Base-by-base conservation (phyloP, 2,888 invertebrate species). In the Trichopoda pennipes region DNA sequence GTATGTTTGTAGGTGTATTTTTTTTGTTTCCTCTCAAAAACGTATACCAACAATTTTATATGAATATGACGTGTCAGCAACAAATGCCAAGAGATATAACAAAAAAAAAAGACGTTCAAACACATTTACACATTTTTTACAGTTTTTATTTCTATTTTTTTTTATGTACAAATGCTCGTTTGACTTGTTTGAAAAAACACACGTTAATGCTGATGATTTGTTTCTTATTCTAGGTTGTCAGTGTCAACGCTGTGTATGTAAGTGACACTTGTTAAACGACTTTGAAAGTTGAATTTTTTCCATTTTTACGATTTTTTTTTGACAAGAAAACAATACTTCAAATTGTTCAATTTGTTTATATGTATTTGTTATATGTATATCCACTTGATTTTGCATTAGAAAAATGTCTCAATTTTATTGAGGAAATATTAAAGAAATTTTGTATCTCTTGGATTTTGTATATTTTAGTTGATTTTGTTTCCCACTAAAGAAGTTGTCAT, bases 211-310 rank as follows among this genome's bases (percentile, higher is more conserved):
- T 69, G 76, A 47, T 76, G 76, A 76, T 76, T 76, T 69, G 61
- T 76, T 69, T 68, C 44, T 44, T 60, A 60, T 42, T 55, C 17
- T 47, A 44, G 12, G 32, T 8, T 69, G 69, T 69, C 61, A 61
- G n/a, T 76, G 61, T 32, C 60, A 61, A 8, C 16, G 51, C 8
- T 23, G 19, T 23, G 68, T 38, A 21, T 66, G 80, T 55, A 77
- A 72, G 32, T 80, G 80, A 68, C 76, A 81, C 72, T 76, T 81
- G 72, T 68, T 76, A 81, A 81, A 81, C 42, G 81, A 68, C 76
- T 77, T 81, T 68, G 38, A 38, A 80, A 64, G 55, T 44, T 44
- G 47, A 68, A 49, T 49, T 42, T 64, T 6, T 68, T 58, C 28
- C 10, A 6, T 3, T 28, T 61, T 17, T 44, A 0, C n/a, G 12